These are phyloP conservation scores for Eulithis testata DNA, from an alignment of 2,888 invertebrate genomes.

Conservation along the genomic window DNA sequence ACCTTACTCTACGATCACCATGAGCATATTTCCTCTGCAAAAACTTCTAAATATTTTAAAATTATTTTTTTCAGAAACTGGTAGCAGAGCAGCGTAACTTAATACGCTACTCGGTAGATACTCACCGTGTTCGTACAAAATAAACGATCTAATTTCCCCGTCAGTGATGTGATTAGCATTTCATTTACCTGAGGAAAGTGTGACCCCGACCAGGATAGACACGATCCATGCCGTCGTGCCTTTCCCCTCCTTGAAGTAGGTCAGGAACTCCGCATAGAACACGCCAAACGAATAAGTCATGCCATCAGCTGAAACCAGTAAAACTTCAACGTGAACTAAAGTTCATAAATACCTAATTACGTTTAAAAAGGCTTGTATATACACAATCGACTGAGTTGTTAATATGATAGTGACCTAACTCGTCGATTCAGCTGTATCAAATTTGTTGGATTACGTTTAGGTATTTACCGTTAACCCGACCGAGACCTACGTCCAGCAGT, in stretches of 20 bases:
- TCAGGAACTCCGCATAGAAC: constrained; percentile 93
- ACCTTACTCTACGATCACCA: neutral
- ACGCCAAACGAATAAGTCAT: constrained; percentile 99
- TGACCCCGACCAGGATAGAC: constrained; percentile 97
- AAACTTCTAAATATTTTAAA: too few species aligned
- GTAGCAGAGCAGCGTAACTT: too few species aligned
- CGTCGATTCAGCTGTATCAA: too few species aligned
- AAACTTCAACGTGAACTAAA: constrained; percentile 4
- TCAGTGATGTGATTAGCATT: constrained; percentile 27
- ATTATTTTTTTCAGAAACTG: too few species aligned
- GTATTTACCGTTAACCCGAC: too few species aligned
- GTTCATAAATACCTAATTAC: neutral
- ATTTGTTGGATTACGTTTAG: too few species aligned
- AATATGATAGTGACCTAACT: too few species aligned
- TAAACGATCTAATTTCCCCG: constrained; percentile 3
- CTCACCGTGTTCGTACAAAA: neutral
- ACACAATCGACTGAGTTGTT: too few species aligned
- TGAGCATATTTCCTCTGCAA: too few species aligned
- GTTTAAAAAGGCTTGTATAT: too few species aligned
- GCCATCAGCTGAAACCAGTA: constrained; percentile 92
- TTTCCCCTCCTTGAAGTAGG: constrained; percentile 93
- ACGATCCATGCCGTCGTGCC: constrained; percentile 96
- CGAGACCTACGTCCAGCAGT: too few species aligned
- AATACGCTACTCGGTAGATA: too few species aligned
- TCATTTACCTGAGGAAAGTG: constrained; percentile 94